phyloP scores from a whole-genome alignment of 2,797 vertebrate genomes.

The Caiman crocodilus region DNA sequence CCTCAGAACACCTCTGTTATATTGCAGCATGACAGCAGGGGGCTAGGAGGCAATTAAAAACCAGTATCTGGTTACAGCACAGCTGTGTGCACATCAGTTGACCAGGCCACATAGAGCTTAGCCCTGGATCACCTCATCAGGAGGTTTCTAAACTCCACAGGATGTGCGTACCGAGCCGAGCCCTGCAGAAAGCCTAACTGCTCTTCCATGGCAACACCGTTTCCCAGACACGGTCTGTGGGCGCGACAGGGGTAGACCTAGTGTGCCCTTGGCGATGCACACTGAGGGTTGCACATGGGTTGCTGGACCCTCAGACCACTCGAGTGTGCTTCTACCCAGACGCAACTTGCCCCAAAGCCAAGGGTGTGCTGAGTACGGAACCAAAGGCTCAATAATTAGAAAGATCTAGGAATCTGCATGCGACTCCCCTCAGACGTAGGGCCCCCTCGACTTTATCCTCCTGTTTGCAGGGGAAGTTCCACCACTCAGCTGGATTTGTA shows the following conservation, averaged over 20 bases:
- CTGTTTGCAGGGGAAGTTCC: not conserved
- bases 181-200: not conserved
- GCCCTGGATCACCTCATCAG: slow-evolving; percentile 54
- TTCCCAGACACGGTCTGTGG: not conserved
- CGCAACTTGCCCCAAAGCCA: not conserved
- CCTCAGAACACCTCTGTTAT: not conserved
- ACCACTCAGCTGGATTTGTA: not conserved
- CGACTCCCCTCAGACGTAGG: not conserved
- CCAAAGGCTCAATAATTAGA: rapidly evolving
- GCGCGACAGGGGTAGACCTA: not conserved
- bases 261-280: too few relatives aligned
- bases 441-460: not conserved
- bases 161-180: slow-evolving; percentile 30
- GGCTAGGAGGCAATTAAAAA: slow-evolving; percentile 58
- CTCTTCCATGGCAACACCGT: rapidly evolving
- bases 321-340: rapidly evolving
- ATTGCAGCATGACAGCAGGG: slow-evolving; percentile 25
- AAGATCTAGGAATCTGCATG: not conserved
- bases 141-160: slow-evolving; percentile 62
- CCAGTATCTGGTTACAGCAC: slow-evolving; percentile 45
- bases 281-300: not conserved
- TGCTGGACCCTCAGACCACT: not conserved
- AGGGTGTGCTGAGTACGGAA: not conserved
- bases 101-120: slow-evolving; percentile 48
- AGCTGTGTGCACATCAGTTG: slow-evolving; percentile 64